Conservation (phyloP, 2,113 vertebrate species). For the Lethenteron camtschaticum region DNA sequence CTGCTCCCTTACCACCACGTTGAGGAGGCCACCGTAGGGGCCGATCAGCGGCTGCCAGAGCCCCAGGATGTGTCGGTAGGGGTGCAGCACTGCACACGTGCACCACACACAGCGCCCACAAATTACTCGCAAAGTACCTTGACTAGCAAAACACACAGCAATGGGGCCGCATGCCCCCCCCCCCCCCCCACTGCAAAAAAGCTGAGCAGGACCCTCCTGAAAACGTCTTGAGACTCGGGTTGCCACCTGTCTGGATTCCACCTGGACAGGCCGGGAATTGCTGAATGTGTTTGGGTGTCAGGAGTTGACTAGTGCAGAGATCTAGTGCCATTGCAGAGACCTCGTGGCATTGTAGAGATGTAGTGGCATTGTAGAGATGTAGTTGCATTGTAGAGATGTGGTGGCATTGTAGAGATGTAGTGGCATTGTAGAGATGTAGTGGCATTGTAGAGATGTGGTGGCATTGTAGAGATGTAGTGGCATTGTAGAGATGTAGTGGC, state of each 20-base stretch:
- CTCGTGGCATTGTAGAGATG: too few relatives aligned
- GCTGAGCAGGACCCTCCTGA: constrained; percentile 10
- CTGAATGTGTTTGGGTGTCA: background rate
- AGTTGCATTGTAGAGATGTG: too few relatives aligned
- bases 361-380: too few relatives aligned
- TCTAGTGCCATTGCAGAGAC: too few relatives aligned
- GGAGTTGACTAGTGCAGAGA: too few relatives aligned
- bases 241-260: background rate
- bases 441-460: too few relatives aligned
- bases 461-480: too few relatives aligned
- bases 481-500: too few relatives aligned
- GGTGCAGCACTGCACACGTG: constrained; percentile 45
- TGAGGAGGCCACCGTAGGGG: constrained; percentile 86
- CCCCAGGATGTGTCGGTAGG: constrained; percentile 70
- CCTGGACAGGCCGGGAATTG: background rate
- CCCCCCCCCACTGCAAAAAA: background rate
- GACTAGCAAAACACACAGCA: background rate
- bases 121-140: background rate
- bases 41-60: constrained; percentile 98
- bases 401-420: too few relatives aligned
- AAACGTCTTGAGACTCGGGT: fast-evolving
- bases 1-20: constrained; percentile 59
- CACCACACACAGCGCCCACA: constrained; percentile 12
- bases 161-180: background rate
- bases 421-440: too few relatives aligned